phyloP scores from a whole-genome alignment of 2,113 vertebrate species.

The Chinchilla lanigera region DNA sequence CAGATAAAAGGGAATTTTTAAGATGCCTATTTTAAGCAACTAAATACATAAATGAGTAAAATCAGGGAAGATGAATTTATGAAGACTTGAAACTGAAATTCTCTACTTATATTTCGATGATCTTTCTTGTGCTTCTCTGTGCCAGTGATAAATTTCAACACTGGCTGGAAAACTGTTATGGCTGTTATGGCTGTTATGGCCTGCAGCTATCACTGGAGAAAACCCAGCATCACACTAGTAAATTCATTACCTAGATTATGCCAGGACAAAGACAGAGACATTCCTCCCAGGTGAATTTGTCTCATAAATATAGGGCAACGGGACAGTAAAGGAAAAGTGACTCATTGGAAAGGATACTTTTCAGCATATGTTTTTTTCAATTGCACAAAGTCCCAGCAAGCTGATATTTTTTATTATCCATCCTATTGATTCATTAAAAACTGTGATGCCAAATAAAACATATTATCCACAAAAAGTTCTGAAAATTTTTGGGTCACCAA shows the following conservation, averaged over 20 bases:
- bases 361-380: not conserved
- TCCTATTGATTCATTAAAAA: not conserved
- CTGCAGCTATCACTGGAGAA: not conserved
- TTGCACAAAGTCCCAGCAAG: not conserved
- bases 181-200: not conserved
- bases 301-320: not conserved
- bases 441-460: not conserved
- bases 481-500: not conserved
- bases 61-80: not conserved
- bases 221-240: constrained; percentile 46
- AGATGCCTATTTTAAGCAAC: not conserved
- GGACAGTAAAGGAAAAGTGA: not conserved
- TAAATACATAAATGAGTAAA: not conserved
- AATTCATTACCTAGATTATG: constrained; percentile 45
- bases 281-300: not conserved
- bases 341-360: not conserved
- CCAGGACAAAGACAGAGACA: constrained; percentile 24
- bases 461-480: not conserved
- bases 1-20: not conserved
- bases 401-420: not conserved
- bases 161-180: not conserved
- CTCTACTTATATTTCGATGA: not conserved
- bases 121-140: not conserved
- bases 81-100: constrained; percentile 14
- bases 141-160: not conserved